These are phyloP conservation scores for Tortricodes alternella DNA, from an alignment of 2,888 invertebrate genomes.

Conservation along the genomic window DNA sequence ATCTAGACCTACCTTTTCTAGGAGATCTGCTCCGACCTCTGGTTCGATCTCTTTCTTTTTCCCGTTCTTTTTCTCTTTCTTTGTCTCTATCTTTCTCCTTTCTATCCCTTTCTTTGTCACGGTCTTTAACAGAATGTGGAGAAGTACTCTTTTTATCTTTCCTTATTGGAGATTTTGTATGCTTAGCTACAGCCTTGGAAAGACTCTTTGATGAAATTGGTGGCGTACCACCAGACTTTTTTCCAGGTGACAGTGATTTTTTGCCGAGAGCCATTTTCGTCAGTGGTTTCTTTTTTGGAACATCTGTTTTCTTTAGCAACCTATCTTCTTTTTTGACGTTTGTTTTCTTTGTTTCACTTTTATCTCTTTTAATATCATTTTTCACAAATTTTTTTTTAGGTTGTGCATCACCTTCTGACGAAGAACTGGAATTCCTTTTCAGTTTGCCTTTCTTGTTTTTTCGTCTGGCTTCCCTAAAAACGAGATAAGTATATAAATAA, in stretches of 20 bases:
- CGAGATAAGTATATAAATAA: neutral
- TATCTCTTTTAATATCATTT: constrained; percentile 69
- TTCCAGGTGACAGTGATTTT: constrained; percentile 76
- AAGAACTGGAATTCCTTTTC: constrained; percentile 84
- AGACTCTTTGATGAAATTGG: constrained; percentile 73
- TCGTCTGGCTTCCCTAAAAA: constrained; percentile 72
- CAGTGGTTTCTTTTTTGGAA: constrained; percentile 60
- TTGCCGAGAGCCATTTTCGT: constrained; percentile 66
- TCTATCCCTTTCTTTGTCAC: constrained; percentile 75
- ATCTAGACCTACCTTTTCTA: constrained; percentile 72
- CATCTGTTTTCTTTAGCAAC: constrained; percentile 65
- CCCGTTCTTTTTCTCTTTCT: constrained; percentile 75
- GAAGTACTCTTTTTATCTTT: constrained; percentile 69
- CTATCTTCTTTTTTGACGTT: constrained; percentile 71
- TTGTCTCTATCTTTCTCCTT: constrained; percentile 72
- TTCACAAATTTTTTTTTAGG: constrained; percentile 80
- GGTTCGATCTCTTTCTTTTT: constrained; percentile 78
- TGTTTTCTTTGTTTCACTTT: constrained; percentile 72
- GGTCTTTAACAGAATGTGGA: constrained; percentile 69
- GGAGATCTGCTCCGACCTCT: constrained; percentile 76
- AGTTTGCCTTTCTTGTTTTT: constrained; percentile 79
- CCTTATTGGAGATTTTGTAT: constrained; percentile 73
- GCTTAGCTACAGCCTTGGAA: constrained; percentile 63
- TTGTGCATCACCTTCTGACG: constrained; percentile 85
- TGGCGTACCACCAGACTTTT: constrained; percentile 78